phyloP scores from a whole-genome alignment of 2,113 vertebrate genomes.

The Menidia beryllina region DNA sequence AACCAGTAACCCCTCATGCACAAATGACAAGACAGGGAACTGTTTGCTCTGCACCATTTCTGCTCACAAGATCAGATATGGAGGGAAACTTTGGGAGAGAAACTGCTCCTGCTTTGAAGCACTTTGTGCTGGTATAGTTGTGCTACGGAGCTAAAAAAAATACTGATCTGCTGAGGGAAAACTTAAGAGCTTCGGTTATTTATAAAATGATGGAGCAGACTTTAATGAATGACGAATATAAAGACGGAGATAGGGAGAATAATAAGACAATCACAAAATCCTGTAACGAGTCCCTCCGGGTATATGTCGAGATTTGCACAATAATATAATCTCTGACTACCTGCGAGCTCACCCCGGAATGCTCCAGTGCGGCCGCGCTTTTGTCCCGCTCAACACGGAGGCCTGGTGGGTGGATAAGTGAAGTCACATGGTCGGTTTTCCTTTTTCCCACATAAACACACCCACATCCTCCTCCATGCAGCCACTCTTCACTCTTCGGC shows the following conservation, averaged over 20 bases:
- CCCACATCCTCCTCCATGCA: slow-evolving; percentile 74
- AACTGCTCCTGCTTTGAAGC: slow-evolving; percentile 26
- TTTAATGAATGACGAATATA: slow-evolving; percentile 44
- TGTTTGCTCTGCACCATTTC: background rate
- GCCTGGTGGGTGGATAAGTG: slow-evolving; percentile 74
- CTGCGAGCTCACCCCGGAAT: background rate
- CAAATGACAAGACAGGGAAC: background rate
- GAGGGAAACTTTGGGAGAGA: slow-evolving; percentile 25
- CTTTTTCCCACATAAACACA: slow-evolving; percentile 79
- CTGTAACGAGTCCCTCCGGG: slow-evolving; percentile 10
- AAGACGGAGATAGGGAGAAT: background rate
- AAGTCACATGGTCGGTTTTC: slow-evolving; percentile 80
- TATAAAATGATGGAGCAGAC: slow-evolving; percentile 45
- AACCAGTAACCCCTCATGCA: too few species aligned
- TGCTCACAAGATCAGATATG: slow-evolving; percentile 19
- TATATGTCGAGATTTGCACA: background rate
- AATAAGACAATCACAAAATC: background rate
- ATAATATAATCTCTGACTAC: background rate
- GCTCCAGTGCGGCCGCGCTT: slow-evolving; percentile 45
- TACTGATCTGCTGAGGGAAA: slow-evolving; percentile 29
- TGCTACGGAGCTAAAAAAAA: slow-evolving; percentile 46
- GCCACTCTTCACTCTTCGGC: slow-evolving; percentile 55
- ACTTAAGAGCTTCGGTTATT: slow-evolving; percentile 40
- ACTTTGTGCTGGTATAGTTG: slow-evolving; percentile 30
- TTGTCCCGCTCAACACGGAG: slow-evolving; percentile 67